These are phyloP conservation scores for Cantharis rustica DNA, from an alignment of 2,888 invertebrate genomes.

Conservation along the genomic window DNA sequence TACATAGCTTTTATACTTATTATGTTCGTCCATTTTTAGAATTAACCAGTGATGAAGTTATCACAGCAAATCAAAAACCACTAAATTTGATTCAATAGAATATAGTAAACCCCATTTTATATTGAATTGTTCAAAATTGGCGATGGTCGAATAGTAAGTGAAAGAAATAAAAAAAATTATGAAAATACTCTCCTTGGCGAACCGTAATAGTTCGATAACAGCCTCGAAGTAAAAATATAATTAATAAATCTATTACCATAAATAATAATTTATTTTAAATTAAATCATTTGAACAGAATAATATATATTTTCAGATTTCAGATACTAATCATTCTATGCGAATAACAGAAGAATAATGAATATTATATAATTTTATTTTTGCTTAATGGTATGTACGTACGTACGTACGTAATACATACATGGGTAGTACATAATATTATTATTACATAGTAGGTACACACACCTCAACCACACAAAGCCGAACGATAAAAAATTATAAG, in stretches of 20 bases:
- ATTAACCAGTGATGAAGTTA: no score
- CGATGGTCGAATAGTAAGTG: not conserved
- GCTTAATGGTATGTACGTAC: no score
- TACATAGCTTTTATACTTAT: no score
- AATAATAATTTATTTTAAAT: no score
- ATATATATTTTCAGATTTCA: no score
- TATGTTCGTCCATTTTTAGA: no score
- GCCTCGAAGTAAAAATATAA: no score
- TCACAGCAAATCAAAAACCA: not conserved
- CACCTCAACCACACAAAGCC: not conserved
- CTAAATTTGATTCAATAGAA: not conserved
- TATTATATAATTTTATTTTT: not conserved
- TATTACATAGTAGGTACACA: no score
- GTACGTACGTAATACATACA: no score
- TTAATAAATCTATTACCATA: no score
- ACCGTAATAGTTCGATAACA: not conserved
- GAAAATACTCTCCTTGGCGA: not conserved
- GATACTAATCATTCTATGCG: no score
- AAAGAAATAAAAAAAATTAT: not conserved
- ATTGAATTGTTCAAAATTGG: not conserved
- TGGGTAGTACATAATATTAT: no score
- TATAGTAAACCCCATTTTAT: not conserved
- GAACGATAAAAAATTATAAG: not conserved
- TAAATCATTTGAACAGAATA: not conserved
- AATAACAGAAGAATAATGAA: not conserved